These are phyloP conservation scores for Australoheros facetus DNA, from an alignment of 2,797 vertebrate species.

Conservation along the genomic window DNA sequence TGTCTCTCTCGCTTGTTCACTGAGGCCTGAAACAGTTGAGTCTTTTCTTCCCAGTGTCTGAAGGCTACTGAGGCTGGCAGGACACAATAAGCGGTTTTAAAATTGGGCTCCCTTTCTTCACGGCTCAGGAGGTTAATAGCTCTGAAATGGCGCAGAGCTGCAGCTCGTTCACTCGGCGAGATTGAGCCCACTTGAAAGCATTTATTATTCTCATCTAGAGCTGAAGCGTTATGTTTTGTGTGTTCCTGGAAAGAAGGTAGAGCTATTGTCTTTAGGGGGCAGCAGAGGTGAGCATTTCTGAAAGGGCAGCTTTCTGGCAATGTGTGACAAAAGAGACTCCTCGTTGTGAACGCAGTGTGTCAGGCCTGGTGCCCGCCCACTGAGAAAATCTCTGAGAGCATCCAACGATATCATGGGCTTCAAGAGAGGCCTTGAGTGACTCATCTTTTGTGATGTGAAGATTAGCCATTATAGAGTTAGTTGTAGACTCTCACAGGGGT, in stretches of 20 bases:
- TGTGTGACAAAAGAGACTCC: slow-evolving; percentile 71
- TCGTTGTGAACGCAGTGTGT: slow-evolving; percentile 18
- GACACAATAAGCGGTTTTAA: slow-evolving; percentile 80
- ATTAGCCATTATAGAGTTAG: slow-evolving; percentile 62
- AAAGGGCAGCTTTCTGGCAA: slow-evolving; percentile 70
- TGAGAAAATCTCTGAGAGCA: slow-evolving; percentile 71
- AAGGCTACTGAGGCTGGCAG: slow-evolving; percentile 71
- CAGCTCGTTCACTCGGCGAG: slow-evolving; percentile 65
- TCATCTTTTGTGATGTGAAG: slow-evolving; percentile 72
- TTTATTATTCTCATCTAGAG: slow-evolving; percentile 78
- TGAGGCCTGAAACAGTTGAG: slow-evolving; percentile 79
- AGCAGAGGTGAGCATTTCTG: slow-evolving; percentile 80
- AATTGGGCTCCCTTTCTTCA: slow-evolving; percentile 74
- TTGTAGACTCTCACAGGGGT: slow-evolving; percentile 48
- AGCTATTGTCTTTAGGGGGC: slow-evolving; percentile 81
- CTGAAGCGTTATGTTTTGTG: slow-evolving; percentile 72
- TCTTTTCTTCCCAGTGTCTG: slow-evolving; percentile 76
- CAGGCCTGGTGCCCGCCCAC: slow-evolving; percentile 53
- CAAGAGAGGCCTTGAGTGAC: slow-evolving; percentile 67
- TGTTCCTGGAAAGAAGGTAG: slow-evolving; percentile 68
- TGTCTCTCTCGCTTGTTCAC: slow-evolving; percentile 74
- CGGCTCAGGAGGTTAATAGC: slow-evolving; percentile 80
- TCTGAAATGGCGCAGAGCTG: slow-evolving; percentile 73
- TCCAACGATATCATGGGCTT: slow-evolving; percentile 74
- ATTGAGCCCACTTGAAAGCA: slow-evolving; percentile 79